These are phyloP conservation scores for Elegia similella DNA, from an alignment of 2,888 invertebrate genomes.

Conservation along the genomic window DNA sequence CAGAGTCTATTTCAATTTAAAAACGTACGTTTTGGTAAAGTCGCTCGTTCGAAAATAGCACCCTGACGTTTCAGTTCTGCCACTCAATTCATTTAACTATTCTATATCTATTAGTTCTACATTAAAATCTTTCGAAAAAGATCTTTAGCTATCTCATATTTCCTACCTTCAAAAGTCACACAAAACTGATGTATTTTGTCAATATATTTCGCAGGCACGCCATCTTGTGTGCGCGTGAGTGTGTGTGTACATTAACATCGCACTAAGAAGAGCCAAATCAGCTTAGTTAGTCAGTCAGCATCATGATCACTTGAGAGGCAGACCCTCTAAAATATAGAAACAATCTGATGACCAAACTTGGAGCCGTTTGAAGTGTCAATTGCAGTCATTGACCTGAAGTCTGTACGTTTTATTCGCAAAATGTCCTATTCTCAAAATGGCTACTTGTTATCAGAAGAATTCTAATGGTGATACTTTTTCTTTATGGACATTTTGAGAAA, in stretches of 20 bases:
- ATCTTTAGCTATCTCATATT: neutral
- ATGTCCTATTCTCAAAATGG: too few species aligned
- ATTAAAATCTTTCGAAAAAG: neutral
- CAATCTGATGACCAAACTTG: neutral
- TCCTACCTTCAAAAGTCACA: neutral
- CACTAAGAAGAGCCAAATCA: constrained; percentile 24
- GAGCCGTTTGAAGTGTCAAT: constrained; percentile 3
- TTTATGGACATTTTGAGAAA: too few species aligned
- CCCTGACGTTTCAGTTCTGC: too few species aligned
- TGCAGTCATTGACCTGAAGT: neutral
- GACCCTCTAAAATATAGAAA: constrained; percentile 13
- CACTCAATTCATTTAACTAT: too few species aligned
- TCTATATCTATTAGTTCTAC: too few species aligned
- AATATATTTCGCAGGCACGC: constrained; percentile 62
- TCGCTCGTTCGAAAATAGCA: too few species aligned
- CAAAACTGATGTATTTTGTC: neutral
- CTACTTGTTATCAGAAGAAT: too few species aligned
- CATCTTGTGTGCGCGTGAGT: constrained; percentile 66
- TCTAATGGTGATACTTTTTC: too few species aligned
- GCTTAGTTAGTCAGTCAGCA: constrained; percentile 17
- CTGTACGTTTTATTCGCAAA: too few species aligned
- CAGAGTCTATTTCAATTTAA: too few species aligned
- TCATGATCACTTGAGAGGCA: constrained; percentile 22
- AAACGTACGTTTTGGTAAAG: too few species aligned
- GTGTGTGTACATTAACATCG: constrained; percentile 69